Evolutionary conservation across 1,140 invertebrate species (phyloP).

Genomic region (Artemia franciscana): DNA sequence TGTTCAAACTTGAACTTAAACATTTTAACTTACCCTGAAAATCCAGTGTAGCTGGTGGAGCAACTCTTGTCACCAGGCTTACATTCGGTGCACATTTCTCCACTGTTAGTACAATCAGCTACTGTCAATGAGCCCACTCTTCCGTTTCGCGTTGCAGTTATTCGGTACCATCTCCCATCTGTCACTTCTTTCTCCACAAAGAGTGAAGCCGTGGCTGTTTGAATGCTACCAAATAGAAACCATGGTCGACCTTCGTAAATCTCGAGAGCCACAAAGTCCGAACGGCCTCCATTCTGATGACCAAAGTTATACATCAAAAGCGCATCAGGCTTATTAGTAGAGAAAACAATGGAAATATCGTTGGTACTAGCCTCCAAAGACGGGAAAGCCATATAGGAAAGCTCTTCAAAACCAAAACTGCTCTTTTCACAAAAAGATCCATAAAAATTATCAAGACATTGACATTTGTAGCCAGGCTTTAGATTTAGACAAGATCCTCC

Average conservation of each 20-base stretch:
- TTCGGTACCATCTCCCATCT: constrained; percentile 70
- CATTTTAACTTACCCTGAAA: constrained; percentile 48
- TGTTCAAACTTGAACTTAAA: too few species aligned
- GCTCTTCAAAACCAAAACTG: constrained; percentile 61
- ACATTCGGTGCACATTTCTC: constrained; percentile 62
- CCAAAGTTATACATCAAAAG: constrained; percentile 76
- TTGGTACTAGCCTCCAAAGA: constrained; percentile 61
- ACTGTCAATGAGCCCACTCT: constrained; percentile 60
- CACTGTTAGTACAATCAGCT: constrained; percentile 50
- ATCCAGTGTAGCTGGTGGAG: constrained; percentile 57
- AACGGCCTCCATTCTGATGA: constrained; percentile 53
- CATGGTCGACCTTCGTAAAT: constrained; percentile 50
- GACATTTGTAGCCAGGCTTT: constrained; percentile 59
- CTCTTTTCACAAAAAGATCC: constrained; percentile 70
- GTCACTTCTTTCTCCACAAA: constrained; percentile 41
- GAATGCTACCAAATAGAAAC: constrained; percentile 68
- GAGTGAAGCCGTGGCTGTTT: constrained; percentile 57
- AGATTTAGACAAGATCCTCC: constrained; percentile 51
- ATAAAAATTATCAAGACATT: constrained; percentile 57
- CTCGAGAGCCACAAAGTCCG: constrained; percentile 77
- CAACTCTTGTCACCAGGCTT: constrained; percentile 48
- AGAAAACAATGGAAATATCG: constrained; percentile 71
- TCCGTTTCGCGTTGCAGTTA: constrained; percentile 69
- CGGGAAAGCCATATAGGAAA: constrained; percentile 71
- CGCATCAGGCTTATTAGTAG: constrained; percentile 62